These are phyloP conservation scores for Macropus fuliginosus DNA, from an alignment of 2,797 vertebrate species.

Conservation along the genomic window DNA sequence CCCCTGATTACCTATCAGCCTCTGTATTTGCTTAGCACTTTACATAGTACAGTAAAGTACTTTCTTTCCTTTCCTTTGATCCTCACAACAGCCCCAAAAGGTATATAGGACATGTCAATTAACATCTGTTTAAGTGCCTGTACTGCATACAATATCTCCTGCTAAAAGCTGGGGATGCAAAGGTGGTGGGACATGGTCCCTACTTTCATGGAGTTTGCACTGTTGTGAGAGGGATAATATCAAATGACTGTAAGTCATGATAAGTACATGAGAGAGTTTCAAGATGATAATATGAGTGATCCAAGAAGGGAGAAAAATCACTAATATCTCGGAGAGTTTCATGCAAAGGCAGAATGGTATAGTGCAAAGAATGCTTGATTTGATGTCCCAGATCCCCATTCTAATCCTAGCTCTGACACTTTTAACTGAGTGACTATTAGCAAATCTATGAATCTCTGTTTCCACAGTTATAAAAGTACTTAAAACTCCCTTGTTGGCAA, in stretches of 20 bases:
- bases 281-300: not conserved
- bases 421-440: not conserved
- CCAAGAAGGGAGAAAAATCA: not conserved
- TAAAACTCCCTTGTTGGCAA: not conserved
- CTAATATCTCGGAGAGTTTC: not conserved
- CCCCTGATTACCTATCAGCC: not conserved
- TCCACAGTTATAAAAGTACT: not conserved
- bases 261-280: not conserved
- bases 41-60: not conserved
- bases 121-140: not conserved
- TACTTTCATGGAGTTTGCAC: not conserved
- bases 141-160: not conserved
- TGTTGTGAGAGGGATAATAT: not conserved
- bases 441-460: not conserved
- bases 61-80: not conserved
- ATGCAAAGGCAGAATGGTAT: not conserved
- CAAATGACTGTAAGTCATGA: not conserved
- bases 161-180: not conserved
- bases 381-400: not conserved
- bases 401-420: not conserved
- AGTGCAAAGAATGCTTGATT: not conserved
- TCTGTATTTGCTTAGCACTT: not conserved
- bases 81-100: not conserved
- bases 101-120: not conserved
- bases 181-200: not conserved